Percentiles rank a stretch among this genome's conserved stretches.
These are phyloP conservation scores for Philotrypesis tridentata DNA, from an alignment of 1,140 invertebrate species.

Conservation along the genomic window DNA sequence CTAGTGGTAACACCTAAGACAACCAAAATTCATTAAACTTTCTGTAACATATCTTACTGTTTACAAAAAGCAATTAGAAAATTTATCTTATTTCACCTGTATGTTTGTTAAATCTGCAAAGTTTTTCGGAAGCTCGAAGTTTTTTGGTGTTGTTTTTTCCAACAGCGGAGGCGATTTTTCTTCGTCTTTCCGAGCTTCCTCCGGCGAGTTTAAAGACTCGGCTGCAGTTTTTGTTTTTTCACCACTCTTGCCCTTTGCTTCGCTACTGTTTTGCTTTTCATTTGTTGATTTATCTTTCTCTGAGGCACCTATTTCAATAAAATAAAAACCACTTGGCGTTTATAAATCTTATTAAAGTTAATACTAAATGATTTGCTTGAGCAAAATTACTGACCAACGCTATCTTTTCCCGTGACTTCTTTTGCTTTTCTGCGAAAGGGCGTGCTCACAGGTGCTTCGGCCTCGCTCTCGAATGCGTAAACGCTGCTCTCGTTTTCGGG, in stretches of 20 bases:
- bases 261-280: conserved; percentile 44
- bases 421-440: conserved; percentile 73
- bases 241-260: conserved; percentile 36
- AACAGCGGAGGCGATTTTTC: conserved; percentile 45
- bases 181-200: conserved; percentile 49
- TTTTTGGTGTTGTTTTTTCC: conserved; percentile 55
- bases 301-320: neutral
- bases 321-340: neutral
- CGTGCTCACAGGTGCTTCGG: conserved; percentile 73
- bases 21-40: neutral
- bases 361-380: neutral
- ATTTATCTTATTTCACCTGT: conserved; percentile 48
- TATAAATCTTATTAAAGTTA: neutral
- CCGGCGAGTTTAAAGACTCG: conserved; percentile 45
- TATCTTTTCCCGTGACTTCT: conserved; percentile 45
- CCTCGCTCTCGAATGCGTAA: conserved; percentile 81
- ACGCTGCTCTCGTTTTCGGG: conserved; percentile 82
- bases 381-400: neutral
- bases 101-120: conserved; percentile 66
- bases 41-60: neutral
- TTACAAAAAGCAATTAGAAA: neutral
- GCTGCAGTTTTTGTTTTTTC: conserved; percentile 33
- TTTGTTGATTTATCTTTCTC: conserved; percentile 36
- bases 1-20: conserved; percentile 62
- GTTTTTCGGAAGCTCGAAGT: conserved; percentile 66